These are phyloP conservation scores for Botrylloides violaceus DNA, from an alignment of 23 tunicate genomes.

Conservation along the genomic window DNA sequence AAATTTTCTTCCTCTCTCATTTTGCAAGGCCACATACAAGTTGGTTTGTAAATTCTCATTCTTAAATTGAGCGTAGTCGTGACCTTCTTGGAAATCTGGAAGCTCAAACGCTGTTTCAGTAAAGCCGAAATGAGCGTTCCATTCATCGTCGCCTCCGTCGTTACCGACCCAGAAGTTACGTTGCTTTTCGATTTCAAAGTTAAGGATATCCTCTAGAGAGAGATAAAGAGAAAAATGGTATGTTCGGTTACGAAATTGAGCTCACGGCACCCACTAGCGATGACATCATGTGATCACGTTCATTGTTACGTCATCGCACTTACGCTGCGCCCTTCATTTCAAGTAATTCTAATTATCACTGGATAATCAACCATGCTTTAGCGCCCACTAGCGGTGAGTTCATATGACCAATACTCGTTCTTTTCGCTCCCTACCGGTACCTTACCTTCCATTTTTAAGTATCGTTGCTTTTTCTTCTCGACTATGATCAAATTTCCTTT, in stretches of 20 bases:
- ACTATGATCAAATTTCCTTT: constrained; percentile 2
- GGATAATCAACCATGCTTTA: no score
- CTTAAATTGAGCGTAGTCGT: not conserved
- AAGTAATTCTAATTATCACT: no score
- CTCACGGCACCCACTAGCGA: no score
- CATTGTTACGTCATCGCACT: not conserved
- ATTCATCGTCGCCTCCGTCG: no score
- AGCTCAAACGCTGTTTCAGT: not conserved
- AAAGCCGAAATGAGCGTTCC: not conserved
- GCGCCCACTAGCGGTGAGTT: no score
- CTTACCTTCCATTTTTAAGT: constrained; percentile 3
- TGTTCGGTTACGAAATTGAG: no score
- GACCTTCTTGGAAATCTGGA: not conserved
- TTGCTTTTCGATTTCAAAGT: not conserved
- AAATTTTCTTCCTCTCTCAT: not conserved
- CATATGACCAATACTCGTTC: no score
- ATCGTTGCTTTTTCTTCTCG: constrained; percentile 10
- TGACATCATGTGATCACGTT: no score
- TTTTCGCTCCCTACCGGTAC: no score
- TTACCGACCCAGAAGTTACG: no score
- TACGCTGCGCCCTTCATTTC: not conserved
- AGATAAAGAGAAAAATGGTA: no score
- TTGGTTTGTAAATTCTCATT: not conserved
- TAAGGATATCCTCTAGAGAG: constrained; percentile 23
- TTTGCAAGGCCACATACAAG: not conserved